Evolutionary conservation across 2,888 invertebrate genomes (phyloP).

Genomic region (Furcula furcula): DNA sequence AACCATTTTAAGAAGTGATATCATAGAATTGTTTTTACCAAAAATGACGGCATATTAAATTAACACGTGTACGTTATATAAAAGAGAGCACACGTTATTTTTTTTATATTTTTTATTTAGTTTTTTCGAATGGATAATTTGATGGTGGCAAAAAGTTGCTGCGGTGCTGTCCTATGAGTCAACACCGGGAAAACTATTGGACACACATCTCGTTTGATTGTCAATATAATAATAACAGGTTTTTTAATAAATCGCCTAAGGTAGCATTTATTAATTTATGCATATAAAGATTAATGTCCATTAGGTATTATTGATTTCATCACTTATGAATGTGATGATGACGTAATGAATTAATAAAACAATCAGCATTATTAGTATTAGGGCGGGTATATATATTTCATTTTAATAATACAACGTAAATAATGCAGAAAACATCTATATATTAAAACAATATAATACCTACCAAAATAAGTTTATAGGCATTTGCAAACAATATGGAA

Average conservation of each 20-base stretch:
- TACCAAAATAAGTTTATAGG: no score
- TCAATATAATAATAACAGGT: slow-evolving; percentile 12
- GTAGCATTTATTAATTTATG: slow-evolving; percentile 15
- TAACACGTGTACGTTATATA: slow-evolving; percentile 58
- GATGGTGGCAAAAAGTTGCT: slow-evolving; percentile 26
- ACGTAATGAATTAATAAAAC: slow-evolving; percentile 12
- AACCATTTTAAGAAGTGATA: slow-evolving; percentile 52
- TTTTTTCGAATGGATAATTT: slow-evolving; percentile 39
- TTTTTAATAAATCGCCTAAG: slow-evolving; percentile 15
- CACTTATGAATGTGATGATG: neutral
- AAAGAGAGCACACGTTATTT: slow-evolving; percentile 52
- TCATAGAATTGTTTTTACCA: slow-evolving; percentile 57
- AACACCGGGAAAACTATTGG: slow-evolving; percentile 28
- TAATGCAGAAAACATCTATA: no score
- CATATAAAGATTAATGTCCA: slow-evolving; percentile 5
- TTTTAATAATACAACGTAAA: no score
- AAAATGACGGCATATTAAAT: slow-evolving; percentile 59
- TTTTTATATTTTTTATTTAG: slow-evolving; percentile 28
- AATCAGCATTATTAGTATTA: no score
- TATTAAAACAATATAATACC: no score
- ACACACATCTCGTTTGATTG: neutral
- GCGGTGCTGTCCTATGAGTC: slow-evolving; percentile 32
- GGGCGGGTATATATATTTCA: no score
- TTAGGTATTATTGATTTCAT: slow-evolving; percentile 2
- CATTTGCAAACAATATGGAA: no score